Conservation (phyloP, 2,888 invertebrate genomes). For the Ennomos fuscantarius region DNA sequence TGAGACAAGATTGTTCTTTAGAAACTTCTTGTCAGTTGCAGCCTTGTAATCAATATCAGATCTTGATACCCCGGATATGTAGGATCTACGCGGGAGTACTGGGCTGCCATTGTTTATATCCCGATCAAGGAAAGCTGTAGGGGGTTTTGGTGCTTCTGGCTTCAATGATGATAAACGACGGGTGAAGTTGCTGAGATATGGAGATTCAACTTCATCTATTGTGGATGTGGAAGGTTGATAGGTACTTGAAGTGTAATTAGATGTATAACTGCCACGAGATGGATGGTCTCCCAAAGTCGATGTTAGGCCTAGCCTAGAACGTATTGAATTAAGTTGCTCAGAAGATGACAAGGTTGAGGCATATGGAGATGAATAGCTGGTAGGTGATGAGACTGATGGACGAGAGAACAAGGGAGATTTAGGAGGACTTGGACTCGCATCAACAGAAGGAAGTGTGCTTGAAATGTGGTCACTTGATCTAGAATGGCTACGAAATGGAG, state of each 20-base stretch:
- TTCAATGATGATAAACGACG: slow-evolving; percentile 83
- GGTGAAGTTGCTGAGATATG: slow-evolving; percentile 89
- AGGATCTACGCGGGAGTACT: slow-evolving; percentile 68
- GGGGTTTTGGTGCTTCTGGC: slow-evolving; percentile 64
- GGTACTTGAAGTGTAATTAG: slow-evolving; percentile 60
- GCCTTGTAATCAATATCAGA: slow-evolving; percentile 74
- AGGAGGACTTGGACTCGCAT: slow-evolving; percentile 64
- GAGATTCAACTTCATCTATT: slow-evolving; percentile 86
- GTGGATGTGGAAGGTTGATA: slow-evolving; percentile 71
- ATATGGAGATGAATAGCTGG: slow-evolving; percentile 56
- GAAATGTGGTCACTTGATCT: slow-evolving; percentile 77
- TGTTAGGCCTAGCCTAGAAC: slow-evolving; percentile 84
- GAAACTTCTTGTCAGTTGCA: slow-evolving; percentile 76
- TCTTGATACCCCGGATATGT: slow-evolving; percentile 67
- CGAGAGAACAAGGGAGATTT: slow-evolving; percentile 72
- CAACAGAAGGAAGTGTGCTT: slow-evolving; percentile 67
- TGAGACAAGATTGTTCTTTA: slow-evolving; percentile 87
- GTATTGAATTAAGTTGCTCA: slow-evolving; percentile 85
- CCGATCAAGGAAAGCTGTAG: slow-evolving; percentile 60
- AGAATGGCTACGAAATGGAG: slow-evolving; percentile 67
- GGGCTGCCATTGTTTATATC: slow-evolving; percentile 74
- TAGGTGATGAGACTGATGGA: slow-evolving; percentile 64
- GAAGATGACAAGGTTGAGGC: slow-evolving; percentile 68
- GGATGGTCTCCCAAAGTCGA: slow-evolving; percentile 71
- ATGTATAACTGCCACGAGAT: slow-evolving; percentile 58